These are phyloP conservation scores for Crotalus horridus DNA, from an alignment of 2,113 vertebrate genomes.

Conservation along the genomic window DNA sequence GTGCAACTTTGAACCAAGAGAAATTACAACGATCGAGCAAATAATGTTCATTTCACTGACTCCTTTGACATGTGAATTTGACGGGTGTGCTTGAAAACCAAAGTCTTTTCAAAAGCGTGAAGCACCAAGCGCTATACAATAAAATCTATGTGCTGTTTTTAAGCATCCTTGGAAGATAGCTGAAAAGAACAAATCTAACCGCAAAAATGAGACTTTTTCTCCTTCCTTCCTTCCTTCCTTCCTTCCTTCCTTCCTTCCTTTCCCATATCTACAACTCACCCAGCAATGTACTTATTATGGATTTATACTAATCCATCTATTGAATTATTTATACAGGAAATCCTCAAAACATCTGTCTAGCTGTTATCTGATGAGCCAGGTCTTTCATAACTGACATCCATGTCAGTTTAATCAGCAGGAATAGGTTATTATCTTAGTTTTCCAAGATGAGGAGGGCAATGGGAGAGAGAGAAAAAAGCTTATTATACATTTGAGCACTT, in stretches of 20 bases:
- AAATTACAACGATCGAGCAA: not conserved
- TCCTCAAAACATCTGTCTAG: slow-evolving; percentile 21
- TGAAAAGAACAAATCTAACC: not conserved
- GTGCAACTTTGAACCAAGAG: slow-evolving; percentile 17
- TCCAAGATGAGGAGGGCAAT: not conserved
- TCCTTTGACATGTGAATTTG: not conserved
- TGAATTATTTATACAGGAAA: slow-evolving; percentile 27
- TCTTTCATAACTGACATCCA: slow-evolving; percentile 12
- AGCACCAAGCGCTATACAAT: not conserved
- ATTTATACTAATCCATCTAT: slow-evolving; percentile 32
- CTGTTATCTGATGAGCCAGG: slow-evolving; percentile 23
- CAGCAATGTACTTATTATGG: slow-evolving; percentile 7
- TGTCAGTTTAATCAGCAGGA: slow-evolving; percentile 25
- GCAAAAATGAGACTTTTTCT: not conserved
- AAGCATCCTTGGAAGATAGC: not conserved
- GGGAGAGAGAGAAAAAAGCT: not conserved
- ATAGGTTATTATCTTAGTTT: slow-evolving; percentile 19
- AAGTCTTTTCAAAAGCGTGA: not conserved
- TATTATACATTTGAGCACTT: not conserved
- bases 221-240: not conserved
- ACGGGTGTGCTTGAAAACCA: not conserved
- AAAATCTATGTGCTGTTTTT: not conserved
- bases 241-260: not conserved
- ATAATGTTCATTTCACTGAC: not conserved
- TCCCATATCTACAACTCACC: not conserved